Base-by-base conservation (phyloP, 2,797 vertebrate species). In the Epinephelus awoara region DNA sequence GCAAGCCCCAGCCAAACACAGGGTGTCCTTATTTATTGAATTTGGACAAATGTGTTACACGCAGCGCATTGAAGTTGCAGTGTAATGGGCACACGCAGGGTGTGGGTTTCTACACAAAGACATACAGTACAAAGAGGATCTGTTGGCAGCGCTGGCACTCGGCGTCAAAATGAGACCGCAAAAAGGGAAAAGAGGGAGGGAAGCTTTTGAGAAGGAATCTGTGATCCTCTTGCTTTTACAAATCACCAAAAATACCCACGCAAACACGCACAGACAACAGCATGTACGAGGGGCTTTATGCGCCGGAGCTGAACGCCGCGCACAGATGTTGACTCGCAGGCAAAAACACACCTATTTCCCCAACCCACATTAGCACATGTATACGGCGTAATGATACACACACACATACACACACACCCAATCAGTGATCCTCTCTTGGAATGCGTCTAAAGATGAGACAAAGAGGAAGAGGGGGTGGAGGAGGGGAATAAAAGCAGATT, bases 401-500 rank as follows among this genome's bases (percentile, higher is more conserved):
- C 69, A 78, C 34, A 8, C 34, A 49, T 40, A 70, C 64, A 58
- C 75, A 58, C 75, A 49, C 46, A 70, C 67, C 71, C 85, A 82
- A 88, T 89, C 80, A 89, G 74, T 57, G 82, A 84, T 85, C 79
- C 72, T 70, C 75, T 87, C 44, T 80, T 88, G 85, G 78, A 91
- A 84, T 42, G 38, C 59, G 52, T 84, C 71, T 80, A 79, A 85
- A 89, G 40, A 83, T 74, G 74, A 91, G 82, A 92, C 88, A 91
- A 87, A 88, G 79, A 85, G 66, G 61, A 90, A 77, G 77, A 80
- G 64, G 78, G 75, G 72, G 74, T 54, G 77, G 75, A 85, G 75
- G 84, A 83, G 54, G 65, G 74, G 79, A 77, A 87, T 85, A 85
- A 90, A 89, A 85, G 81, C 77, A 88, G 90, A 90, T 90, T 91